Conservation (phyloP, 2,888 invertebrate genomes). For the Archaeoteleia sp. region DNA sequence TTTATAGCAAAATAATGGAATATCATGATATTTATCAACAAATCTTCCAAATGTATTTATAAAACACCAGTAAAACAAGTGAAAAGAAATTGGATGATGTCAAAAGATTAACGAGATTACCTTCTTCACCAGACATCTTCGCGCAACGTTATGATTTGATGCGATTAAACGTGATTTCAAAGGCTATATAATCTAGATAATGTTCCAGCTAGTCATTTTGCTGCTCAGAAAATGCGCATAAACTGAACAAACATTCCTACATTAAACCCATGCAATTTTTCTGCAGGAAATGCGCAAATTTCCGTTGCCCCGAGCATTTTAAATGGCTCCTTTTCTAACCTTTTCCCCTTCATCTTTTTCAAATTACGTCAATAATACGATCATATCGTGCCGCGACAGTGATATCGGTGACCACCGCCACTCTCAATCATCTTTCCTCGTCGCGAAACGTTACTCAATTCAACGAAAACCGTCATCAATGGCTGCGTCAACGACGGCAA, state of each 20-base stretch:
- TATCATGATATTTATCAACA: too few relatives aligned
- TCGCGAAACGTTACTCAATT: slow-evolving; percentile 25
- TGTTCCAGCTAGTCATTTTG: not conserved
- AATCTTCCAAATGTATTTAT: too few relatives aligned
- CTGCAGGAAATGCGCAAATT: slow-evolving; percentile 7
- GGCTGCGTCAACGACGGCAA: slow-evolving; percentile 37
- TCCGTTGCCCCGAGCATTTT: not conserved
- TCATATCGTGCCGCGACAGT: slow-evolving; percentile 1
- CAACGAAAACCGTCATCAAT: slow-evolving; percentile 40
- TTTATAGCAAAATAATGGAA: not conserved
- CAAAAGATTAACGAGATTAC: slow-evolving; percentile 26
- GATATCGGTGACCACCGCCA: slow-evolving; percentile 22
- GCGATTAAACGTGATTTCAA: slow-evolving; percentile 32
- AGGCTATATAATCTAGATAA: slow-evolving; percentile 12
- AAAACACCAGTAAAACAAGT: too few relatives aligned
- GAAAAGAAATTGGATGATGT: slow-evolving; percentile 24
- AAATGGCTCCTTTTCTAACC: not conserved
- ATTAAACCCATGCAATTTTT: slow-evolving; percentile 1
- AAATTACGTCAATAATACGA: slow-evolving; percentile 17
- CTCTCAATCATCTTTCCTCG: slow-evolving; percentile 20
- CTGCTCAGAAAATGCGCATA: slow-evolving; percentile 12
- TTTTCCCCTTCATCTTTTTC: not conserved
- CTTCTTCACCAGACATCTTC: slow-evolving; percentile 18
- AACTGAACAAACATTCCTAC: slow-evolving; percentile 12
- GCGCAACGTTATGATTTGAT: slow-evolving; percentile 29